Evolutionary conservation across 2,888 invertebrate genomes (phyloP).

Genomic region (Abscondita cerata): DNA sequence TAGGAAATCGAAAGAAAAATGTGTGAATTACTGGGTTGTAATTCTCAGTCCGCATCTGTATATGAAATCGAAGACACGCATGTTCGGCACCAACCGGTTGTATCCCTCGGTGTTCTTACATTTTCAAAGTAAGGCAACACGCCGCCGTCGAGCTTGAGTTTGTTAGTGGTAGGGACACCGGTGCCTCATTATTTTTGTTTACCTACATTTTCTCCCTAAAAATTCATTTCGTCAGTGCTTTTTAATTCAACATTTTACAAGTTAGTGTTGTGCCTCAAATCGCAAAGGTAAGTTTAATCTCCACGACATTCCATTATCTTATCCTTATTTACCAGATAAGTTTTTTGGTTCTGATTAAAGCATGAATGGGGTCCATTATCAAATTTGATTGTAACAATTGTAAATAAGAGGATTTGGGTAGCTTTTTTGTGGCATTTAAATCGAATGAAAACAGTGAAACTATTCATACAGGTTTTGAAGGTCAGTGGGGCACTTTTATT

Average conservation of each 20-base stretch:
- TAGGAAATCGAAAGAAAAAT: no score
- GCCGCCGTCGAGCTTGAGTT: no score
- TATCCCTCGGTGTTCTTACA: slow-evolving; percentile 7
- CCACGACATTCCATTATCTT: neutral
- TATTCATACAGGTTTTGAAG: slow-evolving; percentile 15
- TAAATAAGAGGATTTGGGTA: neutral
- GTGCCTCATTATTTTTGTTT: slow-evolving; percentile 5
- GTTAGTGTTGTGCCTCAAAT: neutral
- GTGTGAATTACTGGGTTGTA: no score
- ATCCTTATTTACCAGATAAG: slow-evolving; percentile 11
- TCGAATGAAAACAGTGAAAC: neutral
- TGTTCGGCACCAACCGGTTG: slow-evolving; percentile 23
- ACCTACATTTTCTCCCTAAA: neutral
- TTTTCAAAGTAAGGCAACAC: neutral
- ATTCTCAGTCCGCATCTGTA: slow-evolving; percentile 16
- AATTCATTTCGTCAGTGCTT: neutral
- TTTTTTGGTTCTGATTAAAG: slow-evolving; percentile 4
- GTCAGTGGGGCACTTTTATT: slow-evolving; percentile 5
- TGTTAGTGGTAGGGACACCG: slow-evolving; percentile 12
- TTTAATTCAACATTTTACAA: neutral
- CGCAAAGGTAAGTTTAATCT: slow-evolving; percentile 4
- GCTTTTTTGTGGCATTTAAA: slow-evolving; percentile 8
- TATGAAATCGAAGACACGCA: slow-evolving; percentile 29
- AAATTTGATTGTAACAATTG: neutral
- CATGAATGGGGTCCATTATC: slow-evolving; percentile 3